phyloP scores from a whole-genome alignment of 2,888 invertebrate genomes.

The Ennomos quercinarius region DNA sequence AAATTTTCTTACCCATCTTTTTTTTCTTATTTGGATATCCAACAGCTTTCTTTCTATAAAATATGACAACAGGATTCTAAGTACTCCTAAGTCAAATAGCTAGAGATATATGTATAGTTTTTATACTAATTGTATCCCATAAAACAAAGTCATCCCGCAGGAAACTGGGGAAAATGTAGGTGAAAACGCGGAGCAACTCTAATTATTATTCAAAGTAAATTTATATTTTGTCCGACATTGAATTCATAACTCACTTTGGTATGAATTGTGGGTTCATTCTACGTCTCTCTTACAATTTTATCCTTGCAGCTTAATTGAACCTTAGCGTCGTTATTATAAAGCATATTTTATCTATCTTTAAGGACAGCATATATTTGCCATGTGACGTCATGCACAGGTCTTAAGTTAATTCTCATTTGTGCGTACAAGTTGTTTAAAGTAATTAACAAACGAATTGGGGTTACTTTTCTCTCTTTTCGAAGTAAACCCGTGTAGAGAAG shows the following conservation, averaged over 20 bases:
- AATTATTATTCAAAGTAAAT: conserved; percentile 7
- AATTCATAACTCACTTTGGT: conserved; percentile 27
- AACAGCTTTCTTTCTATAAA: no score
- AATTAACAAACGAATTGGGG: conserved; percentile 19
- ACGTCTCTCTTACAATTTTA: conserved; percentile 13
- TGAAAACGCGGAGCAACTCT: no score
- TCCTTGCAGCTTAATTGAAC: conserved; percentile 1
- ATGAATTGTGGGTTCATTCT: conserved; percentile 16
- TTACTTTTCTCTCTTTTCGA: conserved; percentile 3
- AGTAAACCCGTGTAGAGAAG: no score
- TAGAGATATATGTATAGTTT: no score
- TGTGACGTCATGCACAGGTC: conserved; percentile 15
- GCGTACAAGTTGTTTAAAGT: conserved; percentile 16
- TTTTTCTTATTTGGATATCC: no score
- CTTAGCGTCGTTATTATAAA: background rate
- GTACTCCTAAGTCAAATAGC: no score
- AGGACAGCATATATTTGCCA: background rate
- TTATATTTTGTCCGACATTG: conserved; percentile 28
- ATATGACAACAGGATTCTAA: no score
- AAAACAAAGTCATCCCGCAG: no score
- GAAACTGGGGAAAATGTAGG: no score
- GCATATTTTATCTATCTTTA: background rate
- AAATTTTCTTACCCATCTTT: no score
- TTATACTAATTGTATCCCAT: no score
- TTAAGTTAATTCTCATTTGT: conserved; percentile 8